Conservation (phyloP, 2,797 vertebrate species). For the Oreortyx pictus region DNA sequence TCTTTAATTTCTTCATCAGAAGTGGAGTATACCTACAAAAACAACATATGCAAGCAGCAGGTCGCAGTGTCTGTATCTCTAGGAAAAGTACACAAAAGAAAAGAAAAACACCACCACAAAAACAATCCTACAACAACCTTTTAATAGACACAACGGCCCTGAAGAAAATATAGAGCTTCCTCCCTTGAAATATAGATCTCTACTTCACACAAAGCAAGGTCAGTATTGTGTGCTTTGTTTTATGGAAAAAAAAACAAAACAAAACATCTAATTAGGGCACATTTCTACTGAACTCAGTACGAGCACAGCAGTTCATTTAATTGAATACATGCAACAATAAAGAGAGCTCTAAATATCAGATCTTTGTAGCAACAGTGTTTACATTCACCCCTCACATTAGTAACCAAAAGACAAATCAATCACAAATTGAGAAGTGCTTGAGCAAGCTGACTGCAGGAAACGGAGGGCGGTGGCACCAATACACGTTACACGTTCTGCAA, state of each 20-base stretch:
- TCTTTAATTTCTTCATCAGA: not conserved
- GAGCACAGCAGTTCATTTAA: not conserved
- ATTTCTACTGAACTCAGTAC: not conserved
- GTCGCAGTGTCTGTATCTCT: not conserved
- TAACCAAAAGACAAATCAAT: slow-evolving; percentile 42
- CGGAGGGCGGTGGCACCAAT: not conserved
- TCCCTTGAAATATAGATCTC: not conserved
- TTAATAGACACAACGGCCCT: not conserved
- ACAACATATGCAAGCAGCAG: not conserved
- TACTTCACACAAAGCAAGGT: not conserved
- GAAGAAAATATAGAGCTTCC: not conserved
- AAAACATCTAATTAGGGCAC: not conserved
- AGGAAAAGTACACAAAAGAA: not conserved
- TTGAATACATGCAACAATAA: not conserved
- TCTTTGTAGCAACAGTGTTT: slow-evolving; percentile 1
- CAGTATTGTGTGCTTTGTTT: not conserved
- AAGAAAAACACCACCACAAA: not conserved
- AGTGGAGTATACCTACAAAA: fast-evolving
- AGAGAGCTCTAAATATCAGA: not conserved
- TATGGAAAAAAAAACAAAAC: not conserved
- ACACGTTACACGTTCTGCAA: slow-evolving; percentile 29
- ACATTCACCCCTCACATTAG: slow-evolving; percentile 19
- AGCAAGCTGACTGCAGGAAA: slow-evolving; percentile 1
- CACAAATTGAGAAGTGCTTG: not conserved
- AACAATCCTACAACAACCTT: not conserved